Conservation (phyloP, 2,113 vertebrate genomes). For the Oryzias woworae region DNA sequence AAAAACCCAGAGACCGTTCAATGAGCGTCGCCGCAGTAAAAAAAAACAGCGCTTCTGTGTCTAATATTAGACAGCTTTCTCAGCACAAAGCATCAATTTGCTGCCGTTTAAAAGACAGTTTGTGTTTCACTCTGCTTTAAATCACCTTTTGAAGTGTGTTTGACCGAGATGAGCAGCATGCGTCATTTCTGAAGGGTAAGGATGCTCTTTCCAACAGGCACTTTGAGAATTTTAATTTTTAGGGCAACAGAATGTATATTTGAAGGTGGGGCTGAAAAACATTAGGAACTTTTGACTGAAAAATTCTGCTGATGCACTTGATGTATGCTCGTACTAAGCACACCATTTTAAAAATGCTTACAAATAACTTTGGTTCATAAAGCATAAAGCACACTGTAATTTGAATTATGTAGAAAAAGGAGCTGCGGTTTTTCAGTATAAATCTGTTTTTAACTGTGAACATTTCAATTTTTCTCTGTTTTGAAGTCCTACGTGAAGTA, state of each 20-base stretch:
- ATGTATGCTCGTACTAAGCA: constrained; percentile 12
- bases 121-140: constrained; percentile 38
- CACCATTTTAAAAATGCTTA: constrained; percentile 18
- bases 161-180: constrained; percentile 16
- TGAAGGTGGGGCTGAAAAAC: constrained; percentile 9
- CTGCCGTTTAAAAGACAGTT: constrained; percentile 39
- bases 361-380: background rate
- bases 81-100: constrained; percentile 34
- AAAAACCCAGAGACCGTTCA: constrained; percentile 9
- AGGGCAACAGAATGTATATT: background rate
- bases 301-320: constrained; percentile 15
- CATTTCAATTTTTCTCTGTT: background rate
- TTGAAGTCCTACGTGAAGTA: background rate
- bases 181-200: constrained; percentile 9
- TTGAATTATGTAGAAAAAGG: constrained; percentile 2
- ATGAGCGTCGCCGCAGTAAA: too few species aligned
- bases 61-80: constrained; percentile 50
- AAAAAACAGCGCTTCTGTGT: background rate
- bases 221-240: background rate
- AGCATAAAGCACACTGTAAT: too few species aligned
- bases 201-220: background rate
- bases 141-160: constrained; percentile 30
- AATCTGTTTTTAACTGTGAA: background rate
- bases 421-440: background rate
- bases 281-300: constrained; percentile 8